A percentile compares a stretch with the other conserved stretches of the same genome.
These are phyloP conservation scores for Scopus umbretta DNA, from an alignment of 2,113 vertebrate genomes.

Conservation along the genomic window DNA sequence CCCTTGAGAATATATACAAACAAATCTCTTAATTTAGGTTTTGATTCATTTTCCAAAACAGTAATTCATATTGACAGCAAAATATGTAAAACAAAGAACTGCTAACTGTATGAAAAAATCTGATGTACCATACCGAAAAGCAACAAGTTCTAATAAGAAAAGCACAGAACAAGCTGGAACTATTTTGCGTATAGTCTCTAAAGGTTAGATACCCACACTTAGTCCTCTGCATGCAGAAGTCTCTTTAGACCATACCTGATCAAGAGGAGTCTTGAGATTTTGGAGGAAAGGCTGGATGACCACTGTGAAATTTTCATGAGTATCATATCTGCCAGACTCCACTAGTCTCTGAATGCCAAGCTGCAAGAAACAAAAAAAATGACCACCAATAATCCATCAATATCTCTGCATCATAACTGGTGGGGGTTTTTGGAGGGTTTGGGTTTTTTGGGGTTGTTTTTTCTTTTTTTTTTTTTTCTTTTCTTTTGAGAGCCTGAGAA, in stretches of 20 bases:
- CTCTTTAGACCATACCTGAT: constrained; percentile 64
- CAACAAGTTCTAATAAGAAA: background rate
- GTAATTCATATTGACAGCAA: background rate
- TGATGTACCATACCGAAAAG: background rate
- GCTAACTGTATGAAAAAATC: background rate
- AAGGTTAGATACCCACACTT: background rate
- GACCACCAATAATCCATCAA: background rate
- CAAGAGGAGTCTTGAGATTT: constrained; percentile 56
- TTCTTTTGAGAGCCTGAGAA: background rate
- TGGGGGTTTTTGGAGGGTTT: background rate
- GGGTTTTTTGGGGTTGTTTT: too few species aligned
- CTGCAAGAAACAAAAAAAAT: constrained; percentile 53
- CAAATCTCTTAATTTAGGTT: background rate
- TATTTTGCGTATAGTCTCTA: background rate
- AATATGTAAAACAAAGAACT: background rate
- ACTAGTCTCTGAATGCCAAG: constrained; percentile 69
- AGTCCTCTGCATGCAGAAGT: background rate
- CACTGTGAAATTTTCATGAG: constrained; percentile 82
- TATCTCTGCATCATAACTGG: background rate
- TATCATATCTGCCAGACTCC: constrained; percentile 82
- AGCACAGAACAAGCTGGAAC: background rate
- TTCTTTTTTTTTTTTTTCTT: too few species aligned
- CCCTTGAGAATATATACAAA: background rate
- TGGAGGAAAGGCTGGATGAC: constrained; percentile 82
- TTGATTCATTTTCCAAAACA: background rate